A percentile compares a stretch with the other conserved stretches of the same genome.
Evolutionary conservation across 2,888 invertebrate species (phyloP).

Genomic region (Brenthis hecate): DNA sequence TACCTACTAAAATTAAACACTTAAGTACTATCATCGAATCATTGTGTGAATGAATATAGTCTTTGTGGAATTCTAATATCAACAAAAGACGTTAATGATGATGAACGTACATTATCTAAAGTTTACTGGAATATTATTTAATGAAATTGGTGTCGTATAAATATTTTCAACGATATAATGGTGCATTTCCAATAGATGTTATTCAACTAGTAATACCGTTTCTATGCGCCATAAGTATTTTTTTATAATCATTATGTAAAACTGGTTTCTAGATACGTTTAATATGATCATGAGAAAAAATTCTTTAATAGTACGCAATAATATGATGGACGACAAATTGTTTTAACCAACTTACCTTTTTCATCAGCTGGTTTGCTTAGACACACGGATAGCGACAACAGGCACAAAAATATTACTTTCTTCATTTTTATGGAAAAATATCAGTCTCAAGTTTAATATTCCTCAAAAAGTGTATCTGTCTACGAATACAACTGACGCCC

Average conservation of each 20-base stretch:
- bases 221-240: background rate
- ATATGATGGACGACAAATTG: constrained; percentile 38
- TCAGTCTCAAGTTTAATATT: constrained; percentile 26
- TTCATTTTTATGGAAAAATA: constrained; percentile 53
- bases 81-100: too few relatives aligned
- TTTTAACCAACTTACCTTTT: constrained; percentile 53
- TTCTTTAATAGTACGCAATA: constrained; percentile 53
- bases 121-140: too few relatives aligned
- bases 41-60: too few relatives aligned
- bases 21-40: too few relatives aligned
- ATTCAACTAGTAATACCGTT: too few relatives aligned
- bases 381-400: constrained; percentile 63
- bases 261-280: constrained; percentile 50
- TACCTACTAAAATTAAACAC: too few relatives aligned
- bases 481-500: constrained; percentile 35
- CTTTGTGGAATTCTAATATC: too few relatives aligned
- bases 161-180: too few relatives aligned
- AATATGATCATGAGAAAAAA: constrained; percentile 50
- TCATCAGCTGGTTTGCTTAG: constrained; percentile 50
- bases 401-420: constrained; percentile 65
- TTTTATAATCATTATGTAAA: constrained; percentile 31
- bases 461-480: constrained; percentile 25
- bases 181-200: too few relatives aligned
- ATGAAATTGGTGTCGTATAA: too few relatives aligned
- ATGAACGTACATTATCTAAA: too few relatives aligned